Base-by-base conservation (phyloP, 23 tunicate species). In the Trididemnum miniatum region DNA sequence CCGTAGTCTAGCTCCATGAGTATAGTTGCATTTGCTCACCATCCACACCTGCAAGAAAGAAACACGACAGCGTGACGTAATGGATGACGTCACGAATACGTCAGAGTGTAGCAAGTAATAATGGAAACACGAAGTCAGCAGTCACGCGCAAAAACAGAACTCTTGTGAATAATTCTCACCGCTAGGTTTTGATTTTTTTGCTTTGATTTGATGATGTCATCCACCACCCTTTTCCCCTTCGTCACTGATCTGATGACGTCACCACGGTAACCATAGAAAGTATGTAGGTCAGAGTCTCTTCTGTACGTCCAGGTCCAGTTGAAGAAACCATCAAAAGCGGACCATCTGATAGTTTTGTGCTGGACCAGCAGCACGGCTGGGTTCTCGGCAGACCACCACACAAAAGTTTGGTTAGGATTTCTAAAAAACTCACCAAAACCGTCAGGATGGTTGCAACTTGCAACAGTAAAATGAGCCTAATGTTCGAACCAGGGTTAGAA, bases 281-380 rank as follows among this genome's bases (percentile, higher is more conserved):
- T 35, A 2, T 32, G 2, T 25, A 81, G 77, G 35, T 81, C 85
- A 37, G 85, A 62, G 27, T 81, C 85, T 23, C 60, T 62, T 9
- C 85, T 7, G 63, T 81, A 81, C 12, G 85, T 81, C 76, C 31
- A 36, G 2, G 85, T 81, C 85, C 85, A 81, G 59, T 81, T 81
- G 34, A 81, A 81, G 40, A 81, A 81, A n/a, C 64, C 77, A 3
- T 62, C 59, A 3, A 59, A 60, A 23, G 24, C 29, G 0, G 81
- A 24, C 20, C 34, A n/a, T 20, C 35, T 51, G 81, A 77, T 30
- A 5, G 29, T 20, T 49, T 49, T 12, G 38, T 69, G 3, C 15
- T 30, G 12, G 18, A 23, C 60, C 22, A 38, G 80, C 5, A 39
- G 59, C 28, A 37, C 60, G 37, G 85, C 76, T 0, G 85, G 85